A percentile compares a stretch with the other conserved stretches of the same genome.
Evolutionary conservation across 1,140 invertebrate species (phyloP).

Genomic region (Drosophila azteca): DNA sequence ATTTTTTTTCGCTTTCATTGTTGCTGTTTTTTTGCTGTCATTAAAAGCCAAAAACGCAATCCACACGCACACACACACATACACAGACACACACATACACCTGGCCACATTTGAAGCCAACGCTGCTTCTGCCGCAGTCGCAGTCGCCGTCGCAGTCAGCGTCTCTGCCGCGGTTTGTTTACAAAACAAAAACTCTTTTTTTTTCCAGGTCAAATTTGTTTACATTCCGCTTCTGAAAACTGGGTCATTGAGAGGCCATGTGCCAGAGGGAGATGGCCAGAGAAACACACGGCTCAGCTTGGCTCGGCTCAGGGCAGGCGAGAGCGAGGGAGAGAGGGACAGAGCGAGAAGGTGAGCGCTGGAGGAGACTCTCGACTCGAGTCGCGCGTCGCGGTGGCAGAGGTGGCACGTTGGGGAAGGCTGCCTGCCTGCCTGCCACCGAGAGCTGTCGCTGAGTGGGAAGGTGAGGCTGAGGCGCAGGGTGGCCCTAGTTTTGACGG

Average conservation of each 20-base stretch:
- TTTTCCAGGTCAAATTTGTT: conserved; percentile 82
- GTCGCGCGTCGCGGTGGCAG: neutral
- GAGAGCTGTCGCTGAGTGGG: too few species aligned
- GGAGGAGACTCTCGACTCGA: conserved; percentile 7
- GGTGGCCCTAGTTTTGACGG: conserved; percentile 13
- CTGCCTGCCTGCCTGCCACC: neutral
- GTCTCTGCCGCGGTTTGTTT: conserved; percentile 64
- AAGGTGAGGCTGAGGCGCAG: too few species aligned
- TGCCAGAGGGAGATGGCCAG: conserved; percentile 47
- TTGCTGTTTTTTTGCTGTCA: conserved; percentile 28
- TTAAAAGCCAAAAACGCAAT: conserved; percentile 68
- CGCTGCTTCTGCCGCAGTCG: conserved; percentile 21
- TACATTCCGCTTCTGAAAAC: conserved; percentile 79
- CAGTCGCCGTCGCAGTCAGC: conserved; percentile 39
- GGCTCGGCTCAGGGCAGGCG: conserved; percentile 26
- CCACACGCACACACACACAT: conserved; percentile 34
- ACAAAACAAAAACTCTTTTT: conserved; percentile 72
- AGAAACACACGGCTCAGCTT: conserved; percentile 13
- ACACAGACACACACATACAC: conserved; percentile 9
- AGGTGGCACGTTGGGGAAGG: neutral
- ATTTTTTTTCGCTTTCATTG: conserved; percentile 42
- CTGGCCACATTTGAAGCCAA: conserved; percentile 48
- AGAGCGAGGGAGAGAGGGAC: conserved; percentile 1
- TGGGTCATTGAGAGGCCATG: conserved; percentile 73
- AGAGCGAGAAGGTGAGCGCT: neutral